Conservation (phyloP, 2,888 invertebrate species). For the Philaethria dido region DNA sequence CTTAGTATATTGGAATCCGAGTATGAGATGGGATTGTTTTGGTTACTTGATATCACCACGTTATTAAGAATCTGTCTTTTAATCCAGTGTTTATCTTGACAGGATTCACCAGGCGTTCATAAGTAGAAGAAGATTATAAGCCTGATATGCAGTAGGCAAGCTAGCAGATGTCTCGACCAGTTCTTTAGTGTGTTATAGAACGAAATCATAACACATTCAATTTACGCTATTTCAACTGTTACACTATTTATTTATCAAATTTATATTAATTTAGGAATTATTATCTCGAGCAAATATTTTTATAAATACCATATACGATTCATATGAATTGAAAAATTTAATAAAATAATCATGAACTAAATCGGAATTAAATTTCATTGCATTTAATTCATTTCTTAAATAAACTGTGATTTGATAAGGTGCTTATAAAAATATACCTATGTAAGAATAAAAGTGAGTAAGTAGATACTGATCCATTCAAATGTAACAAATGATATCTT, state of each 20-base stretch:
- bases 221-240: slow-evolving; percentile 34
- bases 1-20: slow-evolving; percentile 19
- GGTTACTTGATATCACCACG: slow-evolving; percentile 40
- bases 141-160: slow-evolving; percentile 40
- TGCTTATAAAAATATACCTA: too few species aligned
- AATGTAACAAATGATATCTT: too few species aligned
- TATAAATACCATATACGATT: too few species aligned
- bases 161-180: slow-evolving; percentile 55
- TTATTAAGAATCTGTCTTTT: slow-evolving; percentile 41
- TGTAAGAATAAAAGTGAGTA: too few species aligned
- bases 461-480: too few species aligned
- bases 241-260: background rate
- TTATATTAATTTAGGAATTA: background rate
- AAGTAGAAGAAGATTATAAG: slow-evolving; percentile 43
- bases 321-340: too few species aligned
- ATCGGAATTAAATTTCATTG: too few species aligned
- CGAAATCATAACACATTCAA: slow-evolving; percentile 59
- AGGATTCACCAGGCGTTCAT: slow-evolving; percentile 39
- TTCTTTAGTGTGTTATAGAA: slow-evolving; percentile 40
- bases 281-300: too few species aligned
- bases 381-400: too few species aligned
- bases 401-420: too few species aligned
- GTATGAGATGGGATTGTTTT: slow-evolving; percentile 36
- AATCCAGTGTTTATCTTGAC: slow-evolving; percentile 42
- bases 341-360: too few species aligned